Base-by-base conservation (phyloP, 2,888 invertebrate species). In the Synergus umbraculus region DNA sequence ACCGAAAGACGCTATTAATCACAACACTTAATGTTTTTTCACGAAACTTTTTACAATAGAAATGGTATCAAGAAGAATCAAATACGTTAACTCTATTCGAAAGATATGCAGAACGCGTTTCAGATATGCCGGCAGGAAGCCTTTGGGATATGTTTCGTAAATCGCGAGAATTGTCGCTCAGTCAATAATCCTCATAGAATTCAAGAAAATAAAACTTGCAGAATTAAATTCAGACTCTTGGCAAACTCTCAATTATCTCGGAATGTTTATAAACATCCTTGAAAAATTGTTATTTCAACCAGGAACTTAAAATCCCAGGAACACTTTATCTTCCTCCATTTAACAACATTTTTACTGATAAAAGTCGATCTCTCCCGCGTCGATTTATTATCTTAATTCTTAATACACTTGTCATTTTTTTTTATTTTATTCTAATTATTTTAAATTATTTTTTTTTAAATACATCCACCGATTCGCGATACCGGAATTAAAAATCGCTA, bases 401-500 rank as follows among this genome's bases (percentile, higher is more conserved):
- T 22, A 29, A 29, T 8, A 60, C 3, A 12, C 18, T 22, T 22
- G 9, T 60, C 12, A 60, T 60, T 29, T 60, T 22, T 18, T 29
- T 60, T 10, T 10, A 46, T 12, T 12, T 46, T 15, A 49, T 49
- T n/a, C 5, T n/a, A 9, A 18, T n/a, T 7, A n/a, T n/a, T n/a
- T 54, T 54, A 1, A 18, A 54, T 54, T 9, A 13, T n/a, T 54
- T 54, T 8, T 5, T 22, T 60, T 4, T 22, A 10, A 37, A 60
- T 22, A 29, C 9, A 22, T 29, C 4, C 9, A 37, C 9, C 12
- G 22, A 9, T 69, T 18, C 44, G 64, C 49, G 69, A 13, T 46
- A 22, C 78, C 64, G 49, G 10, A 49, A 60, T 43, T 54, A 76
- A 69, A 77, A 78, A 76, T 77, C 77, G 64, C 60, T 76, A 77